Evolutionary conservation across 1,140 invertebrate genomes (phyloP).

Genomic region (Neodiprion virginianus): DNA sequence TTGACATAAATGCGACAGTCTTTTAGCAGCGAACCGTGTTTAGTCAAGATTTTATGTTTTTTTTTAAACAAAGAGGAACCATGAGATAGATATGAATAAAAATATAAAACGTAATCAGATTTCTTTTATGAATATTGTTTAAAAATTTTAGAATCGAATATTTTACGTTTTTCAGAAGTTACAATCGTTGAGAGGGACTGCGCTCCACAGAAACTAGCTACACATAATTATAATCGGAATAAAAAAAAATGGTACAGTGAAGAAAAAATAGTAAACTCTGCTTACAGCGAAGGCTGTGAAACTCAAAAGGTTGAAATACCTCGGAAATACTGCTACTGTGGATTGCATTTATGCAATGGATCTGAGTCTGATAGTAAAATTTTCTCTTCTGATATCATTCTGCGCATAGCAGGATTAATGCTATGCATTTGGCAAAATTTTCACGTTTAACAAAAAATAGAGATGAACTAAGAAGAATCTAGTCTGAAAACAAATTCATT

Average conservation of each 20-base stretch:
- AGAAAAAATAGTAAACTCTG: slow-evolving; percentile 67
- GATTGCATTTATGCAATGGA: slow-evolving; percentile 69
- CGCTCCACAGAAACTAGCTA: slow-evolving; percentile 72
- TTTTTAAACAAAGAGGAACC: too few species aligned
- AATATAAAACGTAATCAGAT: too few species aligned
- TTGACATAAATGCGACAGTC: too few species aligned
- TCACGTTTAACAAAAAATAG: neutral
- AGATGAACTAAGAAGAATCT: neutral
- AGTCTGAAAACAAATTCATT: neutral
- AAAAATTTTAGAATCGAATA: too few species aligned
- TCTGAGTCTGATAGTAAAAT: neutral
- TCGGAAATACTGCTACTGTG: slow-evolving; percentile 72
- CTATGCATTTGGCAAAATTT: neutral
- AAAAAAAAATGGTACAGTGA: slow-evolving; percentile 68
- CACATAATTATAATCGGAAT: slow-evolving; percentile 62
- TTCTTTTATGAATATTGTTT: too few species aligned
- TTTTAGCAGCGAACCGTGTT: too few species aligned
- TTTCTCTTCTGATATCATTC: neutral
- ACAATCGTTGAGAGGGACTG: slow-evolving; percentile 73
- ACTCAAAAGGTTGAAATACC: slow-evolving; percentile 66
- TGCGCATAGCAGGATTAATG: neutral
- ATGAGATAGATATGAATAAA: too few species aligned
- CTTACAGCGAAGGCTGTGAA: slow-evolving; percentile 74
- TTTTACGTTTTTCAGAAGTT: slow-evolving; percentile 62
- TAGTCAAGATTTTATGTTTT: too few species aligned